phyloP scores from a whole-genome alignment of 2,113 vertebrate species.

The Nothoprocta pentlandii region DNA sequence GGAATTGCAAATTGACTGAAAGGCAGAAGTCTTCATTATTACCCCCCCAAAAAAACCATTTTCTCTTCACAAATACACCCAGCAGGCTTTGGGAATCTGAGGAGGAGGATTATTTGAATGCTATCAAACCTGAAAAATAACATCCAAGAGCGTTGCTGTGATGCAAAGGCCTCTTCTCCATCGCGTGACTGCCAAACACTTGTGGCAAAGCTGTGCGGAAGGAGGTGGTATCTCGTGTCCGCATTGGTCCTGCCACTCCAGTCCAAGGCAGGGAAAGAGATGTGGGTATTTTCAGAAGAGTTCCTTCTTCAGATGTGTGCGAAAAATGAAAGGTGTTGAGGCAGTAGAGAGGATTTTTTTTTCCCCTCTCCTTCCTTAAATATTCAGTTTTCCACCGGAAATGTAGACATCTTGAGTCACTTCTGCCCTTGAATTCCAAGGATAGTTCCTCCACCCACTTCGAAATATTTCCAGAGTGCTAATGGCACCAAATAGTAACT shows the following conservation, averaged over 20 bases:
- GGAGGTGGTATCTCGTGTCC: not conserved
- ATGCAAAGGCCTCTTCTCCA: not conserved
- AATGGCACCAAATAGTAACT: not conserved
- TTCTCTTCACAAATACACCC: conserved; percentile 50
- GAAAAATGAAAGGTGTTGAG: not conserved
- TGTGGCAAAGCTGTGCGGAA: not conserved
- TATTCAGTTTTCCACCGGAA: conserved; percentile 13
- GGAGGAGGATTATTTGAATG: conserved; percentile 23
- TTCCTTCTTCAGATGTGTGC: not conserved
- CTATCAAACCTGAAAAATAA: conserved; percentile 71
- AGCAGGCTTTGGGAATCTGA: conserved; percentile 22
- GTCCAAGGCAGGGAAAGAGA: not conserved
- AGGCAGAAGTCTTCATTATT: conserved; percentile 52
- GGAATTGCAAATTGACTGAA: conserved; percentile 24
- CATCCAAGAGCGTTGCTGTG: not conserved
- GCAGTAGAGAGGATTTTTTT: not conserved
- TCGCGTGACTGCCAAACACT: not conserved
- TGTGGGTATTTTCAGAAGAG: not conserved
- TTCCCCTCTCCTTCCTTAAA: not conserved
- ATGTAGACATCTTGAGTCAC: conserved; percentile 16
- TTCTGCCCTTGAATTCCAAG: conserved; percentile 52
- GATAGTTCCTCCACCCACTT: conserved; percentile 56
- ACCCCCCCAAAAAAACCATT: conserved; percentile 20
- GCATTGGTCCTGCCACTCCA: not conserved
- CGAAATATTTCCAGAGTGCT: conserved; percentile 53